Base-by-base conservation (phyloP, 1,140 invertebrate species). In the Cydia amplana region DNA sequence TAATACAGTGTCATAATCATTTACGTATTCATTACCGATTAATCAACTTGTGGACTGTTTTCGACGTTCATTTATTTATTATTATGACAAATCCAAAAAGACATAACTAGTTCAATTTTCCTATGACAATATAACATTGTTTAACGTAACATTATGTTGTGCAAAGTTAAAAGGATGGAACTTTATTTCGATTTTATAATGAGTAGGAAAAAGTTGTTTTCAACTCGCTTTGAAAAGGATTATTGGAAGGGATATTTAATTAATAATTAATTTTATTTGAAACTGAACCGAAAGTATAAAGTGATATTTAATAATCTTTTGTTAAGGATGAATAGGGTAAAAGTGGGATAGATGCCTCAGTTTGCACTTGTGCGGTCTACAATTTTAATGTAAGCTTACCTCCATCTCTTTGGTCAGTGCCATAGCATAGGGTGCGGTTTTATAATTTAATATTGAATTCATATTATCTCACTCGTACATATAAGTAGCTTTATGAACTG, bases 1-100 rank as follows among this genome's bases (percentile, higher is more conserved):
- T 60, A 60, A 60, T 55, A 51, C 49, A 55, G 16, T 55, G n/a
- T 55, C 51, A 23, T 60, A 60, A 60, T 60, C 23, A 60, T 23
- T 60, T 9, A 23, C 23, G 9, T 9, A 60, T 10, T 60, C 55
- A 60, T 60, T 60, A 23, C 18, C 55, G 20, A 23, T 60, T 23
- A 23, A 23, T 60, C 9, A 60, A 60, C 55, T 2, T 4, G n/a
- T 51, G 5, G 49, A 51, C 9, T 60, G 55, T 23, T 60, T 23
- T 23, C 20, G 55, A 23, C 55, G 18, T 60, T 10, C 55, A 60
- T 60, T 60, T 23, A 60, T 23, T 23, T 12, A 23, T n/a, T 51
- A 51, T 23, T 6, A 10, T 12, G 7, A 3, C 55, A 60, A 20
- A 60, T 10, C 18, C 6, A 23, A 23, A 60, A 23, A 1, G 20